phyloP scores from a whole-genome alignment of 2,113 vertebrate genomes.

The human (Homo sapiens) region DNA sequence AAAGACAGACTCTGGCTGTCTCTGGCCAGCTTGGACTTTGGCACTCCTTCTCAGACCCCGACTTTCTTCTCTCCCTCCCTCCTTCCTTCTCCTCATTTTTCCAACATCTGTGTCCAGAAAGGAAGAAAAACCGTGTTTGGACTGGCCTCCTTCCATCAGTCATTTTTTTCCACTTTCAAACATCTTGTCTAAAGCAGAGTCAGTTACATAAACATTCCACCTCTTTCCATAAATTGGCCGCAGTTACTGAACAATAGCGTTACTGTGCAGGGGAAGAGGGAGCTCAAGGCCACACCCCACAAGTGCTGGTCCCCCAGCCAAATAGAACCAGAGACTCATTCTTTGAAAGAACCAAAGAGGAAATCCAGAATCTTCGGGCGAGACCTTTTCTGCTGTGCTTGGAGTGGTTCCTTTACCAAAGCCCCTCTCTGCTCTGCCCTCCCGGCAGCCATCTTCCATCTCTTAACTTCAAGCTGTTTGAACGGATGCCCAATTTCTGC shows the following conservation, averaged over 20 bases:
- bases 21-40: slow-evolving; percentile 46
- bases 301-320: slow-evolving; percentile 85
- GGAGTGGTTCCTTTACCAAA: slow-evolving; percentile 81
- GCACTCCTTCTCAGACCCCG: slow-evolving; percentile 9
- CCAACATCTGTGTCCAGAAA: slow-evolving; percentile 91
- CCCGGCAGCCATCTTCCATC: slow-evolving; percentile 27
- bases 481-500: slow-evolving; percentile 44
- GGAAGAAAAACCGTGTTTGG: slow-evolving; percentile 90
- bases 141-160: slow-evolving; percentile 85
- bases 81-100: slow-evolving; percentile 66
- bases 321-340: slow-evolving; percentile 86
- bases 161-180: slow-evolving; percentile 75
- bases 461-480: slow-evolving; percentile 31
- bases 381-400: slow-evolving; percentile 87
- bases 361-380: slow-evolving; percentile 88
- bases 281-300: slow-evolving; percentile 86
- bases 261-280: slow-evolving; percentile 87
- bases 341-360: slow-evolving; percentile 90
- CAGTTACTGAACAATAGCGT: slow-evolving; percentile 89
- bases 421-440: slow-evolving; percentile 49
- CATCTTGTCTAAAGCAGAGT: slow-evolving; percentile 87
- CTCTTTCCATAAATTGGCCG: slow-evolving; percentile 89
- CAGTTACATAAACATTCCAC: slow-evolving; percentile 91
- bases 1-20: slow-evolving; percentile 78
- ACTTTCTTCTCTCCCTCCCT: slow-evolving; percentile 56